Conservation (phyloP, 2,888 invertebrate genomes). For the Drosophila hamatofila region DNA sequence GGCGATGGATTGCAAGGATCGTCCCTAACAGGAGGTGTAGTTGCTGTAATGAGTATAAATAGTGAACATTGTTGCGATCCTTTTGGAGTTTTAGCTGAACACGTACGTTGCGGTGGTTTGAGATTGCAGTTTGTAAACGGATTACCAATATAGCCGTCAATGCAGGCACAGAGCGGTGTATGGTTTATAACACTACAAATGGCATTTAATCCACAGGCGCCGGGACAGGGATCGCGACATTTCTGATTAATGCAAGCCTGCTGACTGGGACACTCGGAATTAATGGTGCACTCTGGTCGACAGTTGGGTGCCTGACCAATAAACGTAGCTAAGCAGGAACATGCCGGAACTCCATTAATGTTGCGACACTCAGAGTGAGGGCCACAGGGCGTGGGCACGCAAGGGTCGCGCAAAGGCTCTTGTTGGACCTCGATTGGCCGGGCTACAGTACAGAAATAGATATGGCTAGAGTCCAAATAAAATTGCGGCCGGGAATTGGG, state of each 20-base stretch:
- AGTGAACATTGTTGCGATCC: conserved; percentile 5
- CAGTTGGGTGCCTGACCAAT: conserved; percentile 91
- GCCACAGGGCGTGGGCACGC: conserved; percentile 90
- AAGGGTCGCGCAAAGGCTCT: conserved; percentile 87
- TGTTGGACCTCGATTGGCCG: conserved; percentile 67
- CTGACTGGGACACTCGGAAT: conserved; percentile 90
- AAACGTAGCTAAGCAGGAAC: conserved; percentile 88
- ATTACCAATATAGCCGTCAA: conserved; percentile 87
- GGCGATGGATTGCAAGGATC: conserved; percentile 91
- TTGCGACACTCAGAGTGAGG: conserved; percentile 88
- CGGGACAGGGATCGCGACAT: conserved; percentile 91
- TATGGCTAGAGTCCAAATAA: background rate
- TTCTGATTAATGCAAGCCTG: conserved; percentile 90
- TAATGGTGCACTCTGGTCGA: conserved; percentile 90
- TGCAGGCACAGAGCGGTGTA: conserved; percentile 89
- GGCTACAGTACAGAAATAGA: conserved; percentile 59
- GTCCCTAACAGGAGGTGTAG: conserved; percentile 67
- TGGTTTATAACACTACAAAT: conserved; percentile 89
- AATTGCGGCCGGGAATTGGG: background rate
- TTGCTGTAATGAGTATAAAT: conserved; percentile 61
- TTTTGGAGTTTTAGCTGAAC: background rate
- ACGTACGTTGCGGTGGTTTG: conserved; percentile 83
- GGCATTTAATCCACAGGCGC: conserved; percentile 89
- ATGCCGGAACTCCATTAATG: conserved; percentile 88
- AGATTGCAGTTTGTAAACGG: conserved; percentile 86